phyloP scores from a whole-genome alignment of 2,797 vertebrate genomes.

The Squalus acanthias region DNA sequence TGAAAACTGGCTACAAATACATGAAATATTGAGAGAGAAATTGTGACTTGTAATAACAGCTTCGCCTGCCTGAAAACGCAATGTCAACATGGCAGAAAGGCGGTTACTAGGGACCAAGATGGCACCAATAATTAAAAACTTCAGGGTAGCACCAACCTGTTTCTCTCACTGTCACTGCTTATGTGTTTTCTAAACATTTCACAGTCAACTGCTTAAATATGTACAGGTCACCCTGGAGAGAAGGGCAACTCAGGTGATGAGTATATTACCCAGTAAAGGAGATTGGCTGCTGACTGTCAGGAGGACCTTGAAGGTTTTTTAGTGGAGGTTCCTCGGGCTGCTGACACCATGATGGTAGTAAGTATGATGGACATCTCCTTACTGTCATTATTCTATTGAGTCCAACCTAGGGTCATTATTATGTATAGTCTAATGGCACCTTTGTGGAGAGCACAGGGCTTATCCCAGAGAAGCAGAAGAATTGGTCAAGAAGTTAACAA shows the following conservation, averaged over 20 bases:
- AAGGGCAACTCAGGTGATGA: neutral
- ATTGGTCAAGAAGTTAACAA: neutral
- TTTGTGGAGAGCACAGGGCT: neutral
- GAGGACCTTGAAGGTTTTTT: too few relatives aligned
- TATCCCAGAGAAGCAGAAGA: neutral
- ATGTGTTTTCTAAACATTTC: neutral
- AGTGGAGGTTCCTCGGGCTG: neutral
- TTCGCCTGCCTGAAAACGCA: neutral
- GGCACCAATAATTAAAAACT: neutral
- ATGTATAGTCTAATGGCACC: neutral
- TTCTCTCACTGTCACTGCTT: neutral
- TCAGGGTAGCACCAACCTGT: neutral
- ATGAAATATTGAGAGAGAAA: slow-evolving; percentile 20
- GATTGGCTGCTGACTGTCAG: neutral
- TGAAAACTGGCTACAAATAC: neutral
- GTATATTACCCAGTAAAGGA: neutral
- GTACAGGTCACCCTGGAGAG: neutral
- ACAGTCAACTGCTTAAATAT: neutral
- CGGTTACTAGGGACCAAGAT: neutral
- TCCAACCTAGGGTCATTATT: neutral
- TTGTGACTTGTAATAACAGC: neutral
- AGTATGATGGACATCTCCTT: neutral
- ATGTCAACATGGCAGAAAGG: neutral
- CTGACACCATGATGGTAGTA: neutral
- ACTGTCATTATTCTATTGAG: neutral